A percentile compares a stretch with the other conserved stretches of the same genome.
These are phyloP conservation scores for Hoplostethus atlanticus DNA, from an alignment of 2,797 vertebrate species.

Conservation along the genomic window DNA sequence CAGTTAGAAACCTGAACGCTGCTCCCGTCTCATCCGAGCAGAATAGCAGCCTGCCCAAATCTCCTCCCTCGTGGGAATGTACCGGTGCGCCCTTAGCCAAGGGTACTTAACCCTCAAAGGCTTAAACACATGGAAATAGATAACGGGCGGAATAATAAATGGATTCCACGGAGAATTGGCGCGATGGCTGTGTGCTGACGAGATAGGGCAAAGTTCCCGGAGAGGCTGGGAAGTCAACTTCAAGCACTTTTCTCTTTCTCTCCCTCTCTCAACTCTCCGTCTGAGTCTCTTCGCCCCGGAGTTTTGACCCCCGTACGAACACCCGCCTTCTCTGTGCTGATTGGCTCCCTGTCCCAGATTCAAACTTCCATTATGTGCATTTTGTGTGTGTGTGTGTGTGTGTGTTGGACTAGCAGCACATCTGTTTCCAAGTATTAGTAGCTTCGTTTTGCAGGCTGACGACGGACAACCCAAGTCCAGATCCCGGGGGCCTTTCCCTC, in stretches of 20 bases:
- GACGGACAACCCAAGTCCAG: constrained; percentile 8
- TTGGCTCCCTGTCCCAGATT: constrained; percentile 15
- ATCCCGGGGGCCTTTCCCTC: constrained; percentile 29
- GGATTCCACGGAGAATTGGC: constrained; percentile 55
- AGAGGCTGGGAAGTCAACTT: constrained; percentile 34
- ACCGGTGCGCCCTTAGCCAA: constrained; percentile 53
- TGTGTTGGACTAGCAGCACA: constrained; percentile 19
- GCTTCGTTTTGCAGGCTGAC: constrained; percentile 41
- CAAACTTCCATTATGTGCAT: background rate
- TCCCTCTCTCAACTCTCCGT: constrained; percentile 25
- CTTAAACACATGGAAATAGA: constrained; percentile 67
- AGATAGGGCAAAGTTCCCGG: constrained; percentile 61
- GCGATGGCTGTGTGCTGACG: constrained; percentile 39
- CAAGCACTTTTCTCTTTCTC: constrained; percentile 12
- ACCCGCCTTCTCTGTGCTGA: constrained; percentile 19
- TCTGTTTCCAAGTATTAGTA: constrained; percentile 34
- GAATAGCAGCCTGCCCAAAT: constrained; percentile 46
- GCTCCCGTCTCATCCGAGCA: constrained; percentile 52
- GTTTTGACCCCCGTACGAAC: constrained; percentile 44
- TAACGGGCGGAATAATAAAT: constrained; percentile 51
- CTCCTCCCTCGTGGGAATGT: constrained; percentile 56
- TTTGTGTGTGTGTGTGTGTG: constrained; percentile 3
- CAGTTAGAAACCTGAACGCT: background rate
- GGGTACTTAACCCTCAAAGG: constrained; percentile 73
- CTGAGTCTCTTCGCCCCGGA: background rate